phyloP scores from a whole-genome alignment of 2,797 vertebrate genomes.

The Otolemur crassicaudatus region DNA sequence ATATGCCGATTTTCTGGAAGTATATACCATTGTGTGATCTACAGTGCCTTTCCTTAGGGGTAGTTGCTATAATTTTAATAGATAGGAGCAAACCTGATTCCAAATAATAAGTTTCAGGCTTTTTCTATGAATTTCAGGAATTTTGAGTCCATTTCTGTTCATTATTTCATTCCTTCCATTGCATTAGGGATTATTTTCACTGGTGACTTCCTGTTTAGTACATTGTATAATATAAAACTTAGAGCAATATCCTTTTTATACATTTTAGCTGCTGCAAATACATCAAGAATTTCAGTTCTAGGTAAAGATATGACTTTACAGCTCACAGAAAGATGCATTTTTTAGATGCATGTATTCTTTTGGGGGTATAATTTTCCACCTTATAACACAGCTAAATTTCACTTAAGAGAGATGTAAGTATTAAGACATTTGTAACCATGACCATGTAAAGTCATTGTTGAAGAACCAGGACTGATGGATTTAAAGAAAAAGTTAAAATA shows the following conservation, averaged over 20 bases:
- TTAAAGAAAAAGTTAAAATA: constrained; percentile 7
- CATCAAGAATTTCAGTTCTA: neutral
- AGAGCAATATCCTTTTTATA: neutral
- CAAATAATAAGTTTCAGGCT: neutral
- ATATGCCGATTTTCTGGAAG: constrained; percentile 56
- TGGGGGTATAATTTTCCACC: neutral
- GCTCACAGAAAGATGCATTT: constrained; percentile 3
- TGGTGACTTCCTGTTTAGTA: neutral
- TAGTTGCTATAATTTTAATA: constrained; percentile 65
- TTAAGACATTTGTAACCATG: neutral
- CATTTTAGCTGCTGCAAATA: constrained; percentile 18
- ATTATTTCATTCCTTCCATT: constrained; percentile 32
- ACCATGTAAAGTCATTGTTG: neutral
- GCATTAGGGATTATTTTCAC: neutral
- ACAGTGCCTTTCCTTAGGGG: constrained; percentile 34
- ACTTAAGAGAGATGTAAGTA: neutral
- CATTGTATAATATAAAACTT: constrained; percentile 22
- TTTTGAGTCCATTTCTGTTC: constrained; percentile 31
- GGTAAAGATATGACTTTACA: constrained; percentile 16
- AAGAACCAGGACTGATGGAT: neutral
- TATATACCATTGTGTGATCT: constrained; percentile 43
- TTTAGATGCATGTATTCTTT: neutral
- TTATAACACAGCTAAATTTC: neutral
- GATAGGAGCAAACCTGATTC: constrained; percentile 5
- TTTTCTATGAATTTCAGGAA: constrained; percentile 35